A percentile compares a stretch with the other conserved stretches of the same genome.
phyloP scores from a whole-genome alignment of 1,140 invertebrate species.

The Drosophila chauvacae region DNA sequence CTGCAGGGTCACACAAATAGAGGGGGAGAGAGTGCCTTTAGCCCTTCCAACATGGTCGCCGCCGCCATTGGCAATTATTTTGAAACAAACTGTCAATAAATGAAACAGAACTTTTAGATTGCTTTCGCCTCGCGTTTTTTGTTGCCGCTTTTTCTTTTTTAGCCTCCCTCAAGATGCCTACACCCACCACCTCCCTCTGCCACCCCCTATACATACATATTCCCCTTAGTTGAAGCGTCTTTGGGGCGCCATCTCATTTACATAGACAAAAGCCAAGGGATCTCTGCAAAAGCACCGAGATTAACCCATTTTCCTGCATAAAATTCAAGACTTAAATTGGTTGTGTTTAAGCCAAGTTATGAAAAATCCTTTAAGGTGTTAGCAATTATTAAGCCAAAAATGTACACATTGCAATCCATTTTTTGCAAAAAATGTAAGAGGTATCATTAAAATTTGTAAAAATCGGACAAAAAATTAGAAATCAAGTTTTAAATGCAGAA shows the following conservation, averaged over 20 bases:
- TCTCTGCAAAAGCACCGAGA: neutral
- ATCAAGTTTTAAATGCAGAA: no score
- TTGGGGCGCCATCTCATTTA: slow-evolving; percentile 62
- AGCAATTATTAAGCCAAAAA: no score
- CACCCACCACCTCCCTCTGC: neutral
- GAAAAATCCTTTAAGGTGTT: no score
- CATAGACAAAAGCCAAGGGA: slow-evolving; percentile 60
- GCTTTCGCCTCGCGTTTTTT: slow-evolving; percentile 31
- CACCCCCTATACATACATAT: neutral
- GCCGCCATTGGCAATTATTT: slow-evolving; percentile 65
- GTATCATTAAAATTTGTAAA: no score
- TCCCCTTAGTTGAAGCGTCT: slow-evolving; percentile 42
- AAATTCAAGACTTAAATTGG: neutral
- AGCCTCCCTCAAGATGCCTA: neutral
- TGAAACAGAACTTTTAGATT: slow-evolving; percentile 68
- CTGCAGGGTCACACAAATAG: neutral
- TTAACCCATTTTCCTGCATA: slow-evolving; percentile 26
- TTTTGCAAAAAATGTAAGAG: no score
- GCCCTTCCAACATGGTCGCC: neutral
- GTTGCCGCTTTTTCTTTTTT: neutral
- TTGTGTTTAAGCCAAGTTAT: no score
- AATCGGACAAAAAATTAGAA: no score
- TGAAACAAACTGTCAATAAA: slow-evolving; percentile 70
- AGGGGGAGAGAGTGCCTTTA: neutral
- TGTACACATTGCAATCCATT: no score